Evolutionary conservation across 2,797 vertebrate species (phyloP).

Genomic region (Gymnoscopelus braueri): DNA sequence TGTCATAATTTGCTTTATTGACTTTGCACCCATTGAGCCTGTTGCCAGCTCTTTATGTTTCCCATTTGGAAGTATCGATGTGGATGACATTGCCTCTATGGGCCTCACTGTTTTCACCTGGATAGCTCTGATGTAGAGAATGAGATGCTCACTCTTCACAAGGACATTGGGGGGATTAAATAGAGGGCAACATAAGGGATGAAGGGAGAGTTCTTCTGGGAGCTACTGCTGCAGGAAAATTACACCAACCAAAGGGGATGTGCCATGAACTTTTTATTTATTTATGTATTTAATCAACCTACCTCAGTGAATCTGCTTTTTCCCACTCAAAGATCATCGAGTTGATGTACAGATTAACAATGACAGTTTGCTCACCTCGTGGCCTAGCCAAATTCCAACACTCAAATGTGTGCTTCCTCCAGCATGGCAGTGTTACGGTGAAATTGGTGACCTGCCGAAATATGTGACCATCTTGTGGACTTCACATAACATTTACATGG

Average conservation of each 20-base stretch:
- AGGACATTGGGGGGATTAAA: conserved; percentile 33
- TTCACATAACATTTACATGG: no score
- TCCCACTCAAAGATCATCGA: no score
- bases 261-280: conserved; percentile 30
- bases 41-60: conserved; percentile 8
- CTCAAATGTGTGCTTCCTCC: no score
- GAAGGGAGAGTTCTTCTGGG: conserved; percentile 19
- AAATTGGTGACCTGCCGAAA: no score
- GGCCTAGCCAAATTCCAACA: no score
- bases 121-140: conserved; percentile 29
- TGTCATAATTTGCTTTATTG: no score
- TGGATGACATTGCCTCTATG: conserved; percentile 22
- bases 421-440: no score
- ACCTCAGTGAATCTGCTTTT: conserved; percentile 33
- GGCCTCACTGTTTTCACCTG: conserved; percentile 26
- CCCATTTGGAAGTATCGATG: no score
- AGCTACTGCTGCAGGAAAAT: conserved; percentile 18
- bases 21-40: no score
- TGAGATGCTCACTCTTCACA: conserved; percentile 39
- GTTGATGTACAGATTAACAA: no score
- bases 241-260: conserved; percentile 36
- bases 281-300: conserved; percentile 35
- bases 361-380: no score
- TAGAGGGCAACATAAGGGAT: conserved; percentile 25
- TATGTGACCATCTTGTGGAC: no score